phyloP scores from a whole-genome alignment of 2,113 vertebrate genomes.

The Oryzias celebensis region DNA sequence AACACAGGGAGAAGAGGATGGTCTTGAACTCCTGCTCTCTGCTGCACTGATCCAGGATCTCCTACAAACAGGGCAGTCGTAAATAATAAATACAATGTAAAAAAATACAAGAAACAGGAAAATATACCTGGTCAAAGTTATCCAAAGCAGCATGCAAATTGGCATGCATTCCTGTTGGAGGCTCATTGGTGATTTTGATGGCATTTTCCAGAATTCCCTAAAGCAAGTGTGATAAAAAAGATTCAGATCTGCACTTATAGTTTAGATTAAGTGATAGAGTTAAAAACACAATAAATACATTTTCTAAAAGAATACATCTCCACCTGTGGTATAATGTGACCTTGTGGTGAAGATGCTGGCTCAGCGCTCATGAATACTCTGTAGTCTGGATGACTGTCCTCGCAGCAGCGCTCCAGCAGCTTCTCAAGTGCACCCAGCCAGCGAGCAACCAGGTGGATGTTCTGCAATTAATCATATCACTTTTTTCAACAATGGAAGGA shows the following conservation, averaged over 20 bases:
- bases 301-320: not conserved
- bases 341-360: constrained; percentile 72
- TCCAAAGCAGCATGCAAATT: constrained; percentile 77
- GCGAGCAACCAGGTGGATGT: constrained; percentile 82
- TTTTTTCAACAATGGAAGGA: not conserved
- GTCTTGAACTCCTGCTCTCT: constrained; percentile 85
- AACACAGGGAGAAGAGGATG: constrained; percentile 83
- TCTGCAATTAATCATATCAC: constrained; percentile 57
- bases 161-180: constrained; percentile 79
- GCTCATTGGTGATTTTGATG: constrained; percentile 84
- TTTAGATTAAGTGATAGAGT: too few species aligned
- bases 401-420: constrained; percentile 76
- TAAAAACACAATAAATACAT: too few species aligned
- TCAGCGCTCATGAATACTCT: constrained; percentile 79
- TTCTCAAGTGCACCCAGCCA: constrained; percentile 80
- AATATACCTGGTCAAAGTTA: constrained; percentile 79
- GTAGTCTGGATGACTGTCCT: constrained; percentile 76
- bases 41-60: constrained; percentile 81
- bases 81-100: not conserved
- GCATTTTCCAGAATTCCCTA: constrained; percentile 81
- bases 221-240: not conserved
- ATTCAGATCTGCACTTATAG: not conserved
- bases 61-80: constrained; percentile 53
- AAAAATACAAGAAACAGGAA: not conserved
- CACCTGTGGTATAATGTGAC: constrained; percentile 78